Conservation (phyloP, 2,888 invertebrate species). For the Meiosimyza platycephala region DNA sequence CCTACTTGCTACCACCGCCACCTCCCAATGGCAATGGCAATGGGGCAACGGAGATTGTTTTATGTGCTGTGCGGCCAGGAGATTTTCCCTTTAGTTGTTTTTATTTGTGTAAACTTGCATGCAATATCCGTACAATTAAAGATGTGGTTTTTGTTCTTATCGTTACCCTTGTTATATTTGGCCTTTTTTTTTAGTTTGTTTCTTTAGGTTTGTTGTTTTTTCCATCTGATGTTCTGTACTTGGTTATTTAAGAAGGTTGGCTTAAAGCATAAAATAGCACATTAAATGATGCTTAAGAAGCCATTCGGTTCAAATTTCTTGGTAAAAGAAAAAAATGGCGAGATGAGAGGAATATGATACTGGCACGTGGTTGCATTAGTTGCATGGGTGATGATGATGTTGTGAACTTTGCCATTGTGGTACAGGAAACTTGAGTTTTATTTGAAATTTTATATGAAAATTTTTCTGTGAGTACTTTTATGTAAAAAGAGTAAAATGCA, state of each 20-base stretch:
- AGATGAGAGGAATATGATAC: too few species aligned
- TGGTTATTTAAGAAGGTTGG: background rate
- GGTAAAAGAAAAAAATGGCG: too few species aligned
- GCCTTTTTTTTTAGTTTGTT: too few species aligned
- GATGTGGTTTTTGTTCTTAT: background rate
- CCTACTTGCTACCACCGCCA: too few species aligned
- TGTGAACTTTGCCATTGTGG: too few species aligned
- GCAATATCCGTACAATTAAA: background rate
- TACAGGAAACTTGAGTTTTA: too few species aligned
- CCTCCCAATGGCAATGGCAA: too few species aligned
- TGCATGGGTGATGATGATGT: too few species aligned
- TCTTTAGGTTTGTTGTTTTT: background rate
- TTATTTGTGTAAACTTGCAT: background rate
- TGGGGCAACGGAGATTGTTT: background rate
- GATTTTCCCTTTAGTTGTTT: background rate
- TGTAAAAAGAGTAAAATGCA: too few species aligned
- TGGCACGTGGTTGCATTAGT: too few species aligned
- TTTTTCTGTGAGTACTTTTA: too few species aligned
- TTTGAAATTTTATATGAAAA: too few species aligned
- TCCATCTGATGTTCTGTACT: background rate
- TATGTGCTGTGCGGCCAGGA: background rate
- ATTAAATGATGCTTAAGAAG: conserved; percentile 5
- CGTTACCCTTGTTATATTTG: background rate
- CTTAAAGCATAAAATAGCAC: conserved; percentile 29
- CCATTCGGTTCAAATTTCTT: background rate